Percentiles rank a stretch among this genome's conserved stretches.
These are phyloP conservation scores for Crypturellus tataupa DNA, from an alignment of 2,797 vertebrate genomes.

Conservation along the genomic window DNA sequence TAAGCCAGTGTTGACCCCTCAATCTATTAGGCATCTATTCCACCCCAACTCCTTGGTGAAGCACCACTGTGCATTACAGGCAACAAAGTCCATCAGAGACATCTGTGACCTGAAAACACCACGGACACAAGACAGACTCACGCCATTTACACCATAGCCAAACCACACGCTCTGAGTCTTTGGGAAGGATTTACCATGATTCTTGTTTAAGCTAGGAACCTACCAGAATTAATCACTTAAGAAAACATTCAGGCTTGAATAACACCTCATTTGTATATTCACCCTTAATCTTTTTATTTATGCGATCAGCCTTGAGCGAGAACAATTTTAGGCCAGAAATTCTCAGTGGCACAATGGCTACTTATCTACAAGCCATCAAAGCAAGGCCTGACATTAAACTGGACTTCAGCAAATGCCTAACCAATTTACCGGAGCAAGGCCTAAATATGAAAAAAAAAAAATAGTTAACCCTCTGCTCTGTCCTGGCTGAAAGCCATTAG, in stretches of 20 bases:
- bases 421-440: neutral
- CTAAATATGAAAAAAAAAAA: neutral
- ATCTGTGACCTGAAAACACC: neutral
- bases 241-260: neutral
- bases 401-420: neutral
- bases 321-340: neutral
- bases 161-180: neutral
- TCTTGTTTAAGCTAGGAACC: neutral
- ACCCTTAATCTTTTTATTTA: neutral
- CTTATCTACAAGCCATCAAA: neutral
- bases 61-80: neutral
- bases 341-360: neutral
- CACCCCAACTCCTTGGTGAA: neutral
- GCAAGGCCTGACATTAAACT: neutral
- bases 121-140: rapidly evolving
- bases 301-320: neutral
- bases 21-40: neutral
- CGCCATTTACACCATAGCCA: neutral
- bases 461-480: neutral
- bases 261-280: neutral
- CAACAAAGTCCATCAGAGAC: neutral
- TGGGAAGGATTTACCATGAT: neutral
- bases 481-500: neutral
- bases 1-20: neutral
- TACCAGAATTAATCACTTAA: neutral